Evolutionary conservation across 2,797 vertebrate genomes (phyloP).

Genomic region (Hyperoplus immaculatus): DNA sequence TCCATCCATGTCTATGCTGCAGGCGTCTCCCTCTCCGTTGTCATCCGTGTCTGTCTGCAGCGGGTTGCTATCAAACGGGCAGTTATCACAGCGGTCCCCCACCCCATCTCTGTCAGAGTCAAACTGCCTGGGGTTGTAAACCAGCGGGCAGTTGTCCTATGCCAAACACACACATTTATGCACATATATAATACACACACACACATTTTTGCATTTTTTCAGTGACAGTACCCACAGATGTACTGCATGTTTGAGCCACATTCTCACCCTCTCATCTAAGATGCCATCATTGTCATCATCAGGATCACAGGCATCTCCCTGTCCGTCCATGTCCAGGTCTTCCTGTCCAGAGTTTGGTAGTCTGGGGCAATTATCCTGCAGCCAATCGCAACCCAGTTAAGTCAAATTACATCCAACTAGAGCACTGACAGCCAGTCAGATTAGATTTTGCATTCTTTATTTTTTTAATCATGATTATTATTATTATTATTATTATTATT

Average conservation of each 20-base stretch:
- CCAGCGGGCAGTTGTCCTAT: conserved; percentile 96
- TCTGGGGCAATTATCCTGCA: conserved; percentile 94
- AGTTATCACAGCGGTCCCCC: conserved; percentile 97
- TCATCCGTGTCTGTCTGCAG: conserved; percentile 94
- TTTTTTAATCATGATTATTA: not conserved
- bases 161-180: conserved; percentile 14
- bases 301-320: conserved; percentile 95
- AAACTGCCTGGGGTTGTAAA: conserved; percentile 95
- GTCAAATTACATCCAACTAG: conserved; percentile 19
- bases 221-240: not conserved
- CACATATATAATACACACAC: not conserved
- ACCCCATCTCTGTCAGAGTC: conserved; percentile 96
- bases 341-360: conserved; percentile 98
- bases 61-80: conserved; percentile 94
- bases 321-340: conserved; percentile 93
- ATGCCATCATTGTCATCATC: conserved; percentile 97
- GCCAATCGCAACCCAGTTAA: conserved; percentile 38
- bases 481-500: not conserved
- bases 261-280: conserved; percentile 91
- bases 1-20: conserved; percentile 96
- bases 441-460: not conserved
- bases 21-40: conserved; percentile 95
- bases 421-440: not conserved
- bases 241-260: not conserved
- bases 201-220: not conserved